Percentiles rank a stretch among this genome's conserved stretches.
Evolutionary conservation across 2,113 vertebrate genomes (phyloP).

Genomic region (Ochotona princeps): DNA sequence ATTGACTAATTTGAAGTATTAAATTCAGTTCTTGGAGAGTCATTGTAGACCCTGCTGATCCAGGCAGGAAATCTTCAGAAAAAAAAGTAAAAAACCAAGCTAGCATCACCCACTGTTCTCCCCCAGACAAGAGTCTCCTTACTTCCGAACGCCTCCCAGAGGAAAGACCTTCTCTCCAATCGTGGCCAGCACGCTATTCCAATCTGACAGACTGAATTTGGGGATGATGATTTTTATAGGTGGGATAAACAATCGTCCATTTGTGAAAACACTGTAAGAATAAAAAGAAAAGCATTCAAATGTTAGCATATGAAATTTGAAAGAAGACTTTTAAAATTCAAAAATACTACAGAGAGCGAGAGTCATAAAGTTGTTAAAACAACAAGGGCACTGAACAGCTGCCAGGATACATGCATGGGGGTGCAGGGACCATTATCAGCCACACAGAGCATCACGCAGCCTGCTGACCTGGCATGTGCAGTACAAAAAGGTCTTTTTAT

Average conservation of each 20-base stretch:
- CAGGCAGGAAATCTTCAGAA: background rate
- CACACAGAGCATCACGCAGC: background rate
- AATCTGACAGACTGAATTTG: constrained; percentile 85
- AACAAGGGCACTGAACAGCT: fast-evolving
- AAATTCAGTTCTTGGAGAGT: background rate
- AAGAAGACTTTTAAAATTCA: background rate
- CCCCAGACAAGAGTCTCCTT: background rate
- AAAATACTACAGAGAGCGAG: background rate
- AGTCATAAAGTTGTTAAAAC: background rate
- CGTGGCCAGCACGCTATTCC: constrained; percentile 84
- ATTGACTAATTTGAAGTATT: background rate
- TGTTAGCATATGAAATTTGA: background rate
- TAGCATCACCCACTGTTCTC: fast-evolving
- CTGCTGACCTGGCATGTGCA: fast-evolving
- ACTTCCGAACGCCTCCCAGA: constrained; percentile 86
- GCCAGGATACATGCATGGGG: too few relatives aligned
- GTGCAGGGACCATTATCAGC: too few relatives aligned
- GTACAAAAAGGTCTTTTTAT: background rate
- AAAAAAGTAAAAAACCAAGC: background rate
- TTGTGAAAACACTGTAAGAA: constrained; percentile 87
- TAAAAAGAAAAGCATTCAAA: constrained; percentile 27
- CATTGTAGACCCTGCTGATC: too few relatives aligned
- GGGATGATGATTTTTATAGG: constrained; percentile 85
- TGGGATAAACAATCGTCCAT: constrained; percentile 83
- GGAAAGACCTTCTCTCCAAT: constrained; percentile 86